Base-by-base conservation (phyloP, 2,113 vertebrate species). In the Mesocricetus auratus region DNA sequence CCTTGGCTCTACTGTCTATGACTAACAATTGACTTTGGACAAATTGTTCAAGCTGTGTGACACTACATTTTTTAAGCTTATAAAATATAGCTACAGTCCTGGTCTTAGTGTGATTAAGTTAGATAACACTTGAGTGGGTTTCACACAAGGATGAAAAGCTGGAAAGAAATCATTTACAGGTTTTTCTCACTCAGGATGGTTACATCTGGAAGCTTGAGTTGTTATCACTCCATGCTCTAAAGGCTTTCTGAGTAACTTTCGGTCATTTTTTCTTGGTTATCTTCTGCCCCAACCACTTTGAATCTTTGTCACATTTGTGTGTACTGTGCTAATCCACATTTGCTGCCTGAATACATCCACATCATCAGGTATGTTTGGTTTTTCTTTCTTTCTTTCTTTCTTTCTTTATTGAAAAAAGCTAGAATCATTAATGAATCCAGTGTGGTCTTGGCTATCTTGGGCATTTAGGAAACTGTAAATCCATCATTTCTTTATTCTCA, bases 391-490 rank as follows among this genome's bases (percentile, higher is more conserved):
- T 68, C 26, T 15, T 64, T 33, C 26, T 90, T 79, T 73, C 42
- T 92, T 74, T 12, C 13, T 91, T 33, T 83, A 69, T 71, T 87
- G 60, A 74, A 17, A 82, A 26, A 22, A 62, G 90, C 62, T 86
- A 19, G 16, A 92, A 45, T 68, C 53, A 71, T 45, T 71, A 91
- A 88, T 78, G 21, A 92, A 77, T 36, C 77, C 10, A 36, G 3
- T 83, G 39, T 96, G 31, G 71, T 4, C 12, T 71, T 5, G 31
- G 42, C 31, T 60, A 42, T 66, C 36, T 42, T 73, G 39, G 88
- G 24, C n/a, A 83, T 91, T 90, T 81, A 96, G 58, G 21, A 96
- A 93, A 88, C 31, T 92, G 64, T 81, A 60, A 97, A 94, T 50
- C 50, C 45, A 29, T 62, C 21, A 92, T 81, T 89, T 97, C 69